Percentiles rank a stretch among this genome's conserved stretches.
Conservation (phyloP, 2,888 invertebrate species). For the Luperina testacea region DNA sequence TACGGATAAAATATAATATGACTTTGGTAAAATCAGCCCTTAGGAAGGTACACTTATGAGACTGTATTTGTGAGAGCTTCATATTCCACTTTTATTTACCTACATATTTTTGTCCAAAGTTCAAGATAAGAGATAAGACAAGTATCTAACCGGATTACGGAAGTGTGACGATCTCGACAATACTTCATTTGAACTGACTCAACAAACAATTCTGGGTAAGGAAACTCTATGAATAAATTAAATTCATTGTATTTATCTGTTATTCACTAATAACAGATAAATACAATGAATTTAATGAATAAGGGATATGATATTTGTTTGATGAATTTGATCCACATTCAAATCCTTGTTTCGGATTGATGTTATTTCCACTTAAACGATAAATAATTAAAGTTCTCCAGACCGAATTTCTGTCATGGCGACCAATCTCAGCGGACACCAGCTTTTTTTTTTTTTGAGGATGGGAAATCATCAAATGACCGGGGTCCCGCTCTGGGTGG, state of each 20-base stretch:
- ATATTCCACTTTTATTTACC: constrained; percentile 19
- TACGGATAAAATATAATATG: no score
- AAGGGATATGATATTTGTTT: neutral
- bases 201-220: constrained; percentile 30
- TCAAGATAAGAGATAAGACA: constrained; percentile 30
- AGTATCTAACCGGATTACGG: constrained; percentile 33
- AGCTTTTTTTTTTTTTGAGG: no score
- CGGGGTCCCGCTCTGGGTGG: no score
- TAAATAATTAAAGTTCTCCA: neutral
- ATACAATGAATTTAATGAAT: constrained; percentile 9
- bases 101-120: constrained; percentile 2
- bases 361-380: neutral
- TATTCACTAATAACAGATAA: constrained; percentile 20
- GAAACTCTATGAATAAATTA: neutral
- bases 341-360: neutral
- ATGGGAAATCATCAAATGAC: no score
- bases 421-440: no score
- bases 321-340: neutral
- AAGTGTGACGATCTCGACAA: constrained; percentile 19
- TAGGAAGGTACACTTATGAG: neutral
- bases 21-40: no score
- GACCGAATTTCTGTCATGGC: neutral
- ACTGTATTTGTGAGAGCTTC: neutral
- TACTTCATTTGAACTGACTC: constrained; percentile 24
- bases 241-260: no score